Evolutionary conservation across 2,797 vertebrate species (phyloP).

Genomic region (Sebastes glaucus): DNA sequence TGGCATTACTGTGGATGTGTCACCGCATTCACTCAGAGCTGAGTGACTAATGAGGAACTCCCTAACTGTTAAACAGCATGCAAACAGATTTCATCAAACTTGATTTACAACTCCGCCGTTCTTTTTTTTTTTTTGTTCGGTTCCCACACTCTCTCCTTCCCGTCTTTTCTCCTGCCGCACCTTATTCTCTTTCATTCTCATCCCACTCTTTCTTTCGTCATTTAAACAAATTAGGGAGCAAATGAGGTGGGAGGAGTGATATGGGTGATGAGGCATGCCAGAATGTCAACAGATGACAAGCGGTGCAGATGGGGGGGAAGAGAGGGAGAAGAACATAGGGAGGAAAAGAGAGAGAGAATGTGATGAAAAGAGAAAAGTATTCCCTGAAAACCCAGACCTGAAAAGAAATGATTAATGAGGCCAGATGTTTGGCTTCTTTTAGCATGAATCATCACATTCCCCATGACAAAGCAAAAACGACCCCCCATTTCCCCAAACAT

Average conservation of each 20-base stretch:
- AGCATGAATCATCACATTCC: conserved; percentile 69
- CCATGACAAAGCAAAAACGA: conserved; percentile 66
- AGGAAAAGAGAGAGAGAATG: conserved; percentile 19
- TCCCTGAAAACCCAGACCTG: conserved; percentile 61
- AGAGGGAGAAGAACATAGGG: not conserved
- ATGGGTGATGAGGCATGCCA: conserved; percentile 66
- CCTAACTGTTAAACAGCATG: conserved; percentile 51
- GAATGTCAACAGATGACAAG: conserved; percentile 66
- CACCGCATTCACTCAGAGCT: conserved; percentile 46
- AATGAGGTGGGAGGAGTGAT: conserved; percentile 71
- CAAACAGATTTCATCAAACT: conserved; percentile 55
- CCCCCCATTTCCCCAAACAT: conserved; percentile 35
- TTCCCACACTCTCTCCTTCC: not conserved
- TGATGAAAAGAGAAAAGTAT: conserved; percentile 54
- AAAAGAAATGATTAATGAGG: conserved; percentile 75
- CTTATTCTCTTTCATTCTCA: conserved; percentile 19
- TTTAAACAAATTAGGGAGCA: conserved; percentile 73
- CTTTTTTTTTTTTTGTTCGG: not conserved
- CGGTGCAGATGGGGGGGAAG: conserved; percentile 22
- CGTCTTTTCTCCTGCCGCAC: conserved; percentile 12
- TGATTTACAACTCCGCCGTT: conserved; percentile 44
- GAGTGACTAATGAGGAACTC: conserved; percentile 64
- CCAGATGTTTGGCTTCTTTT: conserved; percentile 76
- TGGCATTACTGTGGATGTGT: conserved; percentile 62
- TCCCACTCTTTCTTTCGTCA: conserved; percentile 27